Conservation (phyloP, 37 sponge, comb jelly and placozoan species). For the Eunapius fragilis region DNA sequence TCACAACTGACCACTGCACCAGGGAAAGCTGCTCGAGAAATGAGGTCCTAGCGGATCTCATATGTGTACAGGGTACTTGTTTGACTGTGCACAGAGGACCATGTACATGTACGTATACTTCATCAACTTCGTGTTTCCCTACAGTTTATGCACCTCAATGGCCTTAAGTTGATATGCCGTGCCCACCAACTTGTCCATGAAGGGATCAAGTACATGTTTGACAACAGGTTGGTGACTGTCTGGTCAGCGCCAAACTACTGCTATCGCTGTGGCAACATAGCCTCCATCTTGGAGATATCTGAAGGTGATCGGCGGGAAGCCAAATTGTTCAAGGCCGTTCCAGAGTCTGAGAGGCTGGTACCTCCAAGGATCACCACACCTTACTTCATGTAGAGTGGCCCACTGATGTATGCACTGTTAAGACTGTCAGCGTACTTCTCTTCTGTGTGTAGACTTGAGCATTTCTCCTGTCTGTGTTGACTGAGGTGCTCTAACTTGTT, state of each 20-base stretch:
- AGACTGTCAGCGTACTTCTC: background rate
- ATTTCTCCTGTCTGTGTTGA: background rate
- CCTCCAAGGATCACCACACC: conserved; percentile 92
- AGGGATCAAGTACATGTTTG: conserved; percentile 99
- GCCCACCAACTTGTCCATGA: conserved; percentile 99
- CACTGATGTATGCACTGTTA: background rate
- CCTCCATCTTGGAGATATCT: conserved; percentile 84
- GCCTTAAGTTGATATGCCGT: conserved; percentile 92
- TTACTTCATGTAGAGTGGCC: conserved; percentile 82
- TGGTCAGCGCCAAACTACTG: conserved; percentile 99
- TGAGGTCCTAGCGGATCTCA: too few relatives aligned
- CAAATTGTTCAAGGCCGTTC: conserved; percentile 94
- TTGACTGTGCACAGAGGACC: too few relatives aligned
- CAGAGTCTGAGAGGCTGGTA: conserved; percentile 85
- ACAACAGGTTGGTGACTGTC: conserved; percentile 93
- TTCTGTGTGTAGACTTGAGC: background rate
- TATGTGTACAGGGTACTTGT: too few relatives aligned
- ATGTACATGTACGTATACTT: background rate
- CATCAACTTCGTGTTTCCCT: background rate
- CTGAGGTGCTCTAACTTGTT: background rate
- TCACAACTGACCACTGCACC: too few relatives aligned
- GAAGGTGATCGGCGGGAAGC: conserved; percentile 60
- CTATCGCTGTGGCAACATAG: conserved; percentile 98
- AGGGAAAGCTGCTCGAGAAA: too few relatives aligned
- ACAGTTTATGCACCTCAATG: conserved; percentile 96